phyloP scores from a whole-genome alignment of 2,888 invertebrate genomes.

The Pimpla rufipes region DNA sequence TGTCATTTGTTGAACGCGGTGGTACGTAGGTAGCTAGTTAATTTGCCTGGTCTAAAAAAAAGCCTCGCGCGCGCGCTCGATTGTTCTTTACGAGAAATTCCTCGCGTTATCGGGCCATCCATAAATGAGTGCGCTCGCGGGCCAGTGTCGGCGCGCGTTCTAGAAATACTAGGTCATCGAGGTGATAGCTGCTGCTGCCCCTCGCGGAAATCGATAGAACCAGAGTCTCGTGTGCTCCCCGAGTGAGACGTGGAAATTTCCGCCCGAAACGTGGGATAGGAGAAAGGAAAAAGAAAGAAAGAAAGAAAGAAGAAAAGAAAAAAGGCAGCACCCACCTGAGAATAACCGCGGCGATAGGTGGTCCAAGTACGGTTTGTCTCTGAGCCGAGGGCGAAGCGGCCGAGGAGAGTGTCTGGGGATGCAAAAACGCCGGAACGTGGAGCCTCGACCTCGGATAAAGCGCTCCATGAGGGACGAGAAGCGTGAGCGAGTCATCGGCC shows the following conservation, averaged over 20 bases:
- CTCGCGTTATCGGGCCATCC: constrained; percentile 38
- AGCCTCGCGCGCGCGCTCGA: neutral
- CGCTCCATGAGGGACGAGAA: constrained; percentile 95
- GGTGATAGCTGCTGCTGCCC: too few species aligned
- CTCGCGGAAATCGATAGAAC: constrained; percentile 57
- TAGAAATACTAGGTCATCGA: constrained; percentile 60
- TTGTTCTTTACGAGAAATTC: constrained; percentile 13
- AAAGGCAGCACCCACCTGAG: constrained; percentile 89
- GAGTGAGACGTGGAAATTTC: constrained; percentile 34
- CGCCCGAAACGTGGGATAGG: constrained; percentile 1
- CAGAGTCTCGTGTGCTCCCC: constrained; percentile 4
- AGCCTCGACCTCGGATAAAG: constrained; percentile 95
- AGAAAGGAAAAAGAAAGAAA: too few species aligned
- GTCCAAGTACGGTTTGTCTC: constrained; percentile 74
- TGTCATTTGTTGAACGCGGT: constrained; percentile 4
- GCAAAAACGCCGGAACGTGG: constrained; percentile 95
- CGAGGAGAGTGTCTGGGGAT: constrained; percentile 84
- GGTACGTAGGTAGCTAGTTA: neutral
- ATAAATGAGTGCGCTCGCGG: constrained; percentile 50
- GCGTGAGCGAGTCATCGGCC: constrained; percentile 93
- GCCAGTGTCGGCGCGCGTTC: constrained; percentile 51
- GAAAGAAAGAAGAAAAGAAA: too few species aligned
- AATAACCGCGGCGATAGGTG: constrained; percentile 90
- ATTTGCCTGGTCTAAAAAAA: neutral
- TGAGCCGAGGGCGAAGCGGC: constrained; percentile 66